These are phyloP conservation scores for Drosophila novamexicana DNA, from an alignment of 1,140 invertebrate genomes.

Conservation along the genomic window DNA sequence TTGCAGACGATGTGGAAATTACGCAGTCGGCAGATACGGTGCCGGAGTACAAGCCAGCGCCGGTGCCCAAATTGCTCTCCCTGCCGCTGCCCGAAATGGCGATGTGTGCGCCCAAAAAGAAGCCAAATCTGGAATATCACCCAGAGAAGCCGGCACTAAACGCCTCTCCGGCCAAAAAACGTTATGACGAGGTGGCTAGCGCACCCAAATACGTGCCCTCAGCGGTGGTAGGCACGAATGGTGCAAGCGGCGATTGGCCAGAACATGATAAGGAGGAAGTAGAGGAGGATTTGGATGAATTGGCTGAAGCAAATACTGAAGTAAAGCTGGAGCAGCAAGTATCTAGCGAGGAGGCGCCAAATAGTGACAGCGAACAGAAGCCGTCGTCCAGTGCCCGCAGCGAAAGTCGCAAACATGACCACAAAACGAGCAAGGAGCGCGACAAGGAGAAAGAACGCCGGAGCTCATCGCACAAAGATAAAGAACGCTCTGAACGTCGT, in stretches of 20 bases:
- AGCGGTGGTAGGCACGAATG: constrained; percentile 28
- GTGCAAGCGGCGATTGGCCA: constrained; percentile 25
- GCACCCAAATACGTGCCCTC: constrained; percentile 85
- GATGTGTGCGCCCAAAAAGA: constrained; percentile 50
- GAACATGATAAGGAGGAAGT: constrained; percentile 29
- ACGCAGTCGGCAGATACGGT: constrained; percentile 28
- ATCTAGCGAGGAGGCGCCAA: constrained; percentile 6
- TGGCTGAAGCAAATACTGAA: neutral
- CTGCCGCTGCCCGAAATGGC: constrained; percentile 67
- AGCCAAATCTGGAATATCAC: constrained; percentile 73
- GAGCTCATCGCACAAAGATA: constrained; percentile 55
- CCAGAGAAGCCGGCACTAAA: constrained; percentile 79
- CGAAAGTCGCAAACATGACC: constrained; percentile 38
- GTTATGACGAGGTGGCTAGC: constrained; percentile 15
- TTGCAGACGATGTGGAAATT: constrained; percentile 65
- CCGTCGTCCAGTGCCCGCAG: constrained; percentile 24
- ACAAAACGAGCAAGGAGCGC: constrained; percentile 49
- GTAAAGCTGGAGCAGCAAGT: constrained; percentile 48
- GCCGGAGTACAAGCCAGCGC: constrained; percentile 64
- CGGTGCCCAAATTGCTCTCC: constrained; percentile 72
- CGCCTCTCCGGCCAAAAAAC: constrained; percentile 67
- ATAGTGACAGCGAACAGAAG: constrained; percentile 25
- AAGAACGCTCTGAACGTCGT: constrained; percentile 48
- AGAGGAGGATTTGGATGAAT: constrained; percentile 21
- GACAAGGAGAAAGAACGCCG: constrained; percentile 38